Base-by-base conservation (phyloP, 2,797 vertebrate genomes). In the Gambelia wislizenii region DNA sequence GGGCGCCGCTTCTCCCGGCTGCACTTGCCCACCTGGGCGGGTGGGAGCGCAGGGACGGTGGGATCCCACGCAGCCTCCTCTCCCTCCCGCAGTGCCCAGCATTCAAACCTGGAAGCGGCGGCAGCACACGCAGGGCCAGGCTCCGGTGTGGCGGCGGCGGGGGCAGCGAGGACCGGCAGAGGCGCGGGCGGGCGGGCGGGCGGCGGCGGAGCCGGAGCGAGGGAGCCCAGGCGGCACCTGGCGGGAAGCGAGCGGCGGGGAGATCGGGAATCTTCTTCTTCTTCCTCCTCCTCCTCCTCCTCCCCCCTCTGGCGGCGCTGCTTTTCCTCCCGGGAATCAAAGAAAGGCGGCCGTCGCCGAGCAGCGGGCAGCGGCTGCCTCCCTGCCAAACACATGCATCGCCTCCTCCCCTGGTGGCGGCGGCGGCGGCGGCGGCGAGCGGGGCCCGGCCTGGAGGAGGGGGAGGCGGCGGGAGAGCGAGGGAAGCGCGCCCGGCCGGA, bases 351-450 rank as follows among this genome's bases (percentile, higher is more conserved):
- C 72, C 92, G 91, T 90, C 67, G 82, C 74, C 2, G 82, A 91
- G 27, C 89, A 94, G 89, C 77, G 89, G 91, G 92, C 90, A 77
- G 94, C 92, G 95, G 94, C 83, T 93, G 94, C 90, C 94, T 92
- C 87, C 69, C 84, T 93, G 93, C 69, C 92, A 93, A 94, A 84
- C 93, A 92, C 95, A 95, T 95, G 91, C 94, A 95, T 92, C n/a
- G n/a, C n/a, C 90, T 94, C 93, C 93, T 95, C 96, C 92, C 54
- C 44, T 59, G 80, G 90, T 81, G 91, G 83, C 81, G 78, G 56
- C 10, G 27, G 42, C 18, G 36, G 10, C 2, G 36, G 39, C n/a
- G 72, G 52, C 13, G 67, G 33, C 30, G n/a, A 4, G 42, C 25
- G 6, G 56, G 16, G n/a, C n/a, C n/a, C n/a, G n/a, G n/a, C n/a